phyloP scores from a whole-genome alignment of 2,113 vertebrate genomes.

The Pseudopodoces humilis region DNA sequence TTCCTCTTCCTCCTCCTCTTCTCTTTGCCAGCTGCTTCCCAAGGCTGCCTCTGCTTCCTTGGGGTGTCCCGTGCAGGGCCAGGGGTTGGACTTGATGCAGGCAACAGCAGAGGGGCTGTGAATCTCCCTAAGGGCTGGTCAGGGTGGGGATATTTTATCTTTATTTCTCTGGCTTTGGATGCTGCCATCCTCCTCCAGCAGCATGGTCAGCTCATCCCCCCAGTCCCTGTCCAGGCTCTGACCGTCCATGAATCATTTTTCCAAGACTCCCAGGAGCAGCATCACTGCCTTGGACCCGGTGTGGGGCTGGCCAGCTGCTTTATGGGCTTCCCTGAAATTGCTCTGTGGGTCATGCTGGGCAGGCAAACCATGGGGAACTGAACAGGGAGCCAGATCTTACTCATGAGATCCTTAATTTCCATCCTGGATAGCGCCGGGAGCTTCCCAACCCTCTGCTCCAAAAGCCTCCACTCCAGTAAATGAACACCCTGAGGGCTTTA shows the following conservation, averaged over 20 bases:
- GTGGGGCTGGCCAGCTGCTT: neutral
- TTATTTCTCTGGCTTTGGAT: neutral
- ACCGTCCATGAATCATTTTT: neutral
- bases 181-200: neutral
- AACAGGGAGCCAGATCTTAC: neutral
- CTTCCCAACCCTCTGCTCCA: neutral
- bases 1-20: neutral
- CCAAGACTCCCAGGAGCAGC: neutral
- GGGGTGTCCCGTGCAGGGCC: neutral
- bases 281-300: neutral
- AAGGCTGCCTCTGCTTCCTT: neutral
- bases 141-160: neutral
- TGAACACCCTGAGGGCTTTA: neutral
- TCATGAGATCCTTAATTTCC: neutral
- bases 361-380: neutral
- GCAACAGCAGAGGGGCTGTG: neutral
- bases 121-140: neutral
- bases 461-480: neutral
- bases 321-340: neutral
- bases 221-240: fast-evolving
- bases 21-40: neutral
- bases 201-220: neutral
- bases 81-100: neutral
- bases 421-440: neutral
- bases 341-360: fast-evolving